Percentiles rank a stretch among this genome's conserved stretches.
These are phyloP conservation scores for Bombus sibiricus DNA, from an alignment of 1,140 invertebrate species.

Conservation along the genomic window DNA sequence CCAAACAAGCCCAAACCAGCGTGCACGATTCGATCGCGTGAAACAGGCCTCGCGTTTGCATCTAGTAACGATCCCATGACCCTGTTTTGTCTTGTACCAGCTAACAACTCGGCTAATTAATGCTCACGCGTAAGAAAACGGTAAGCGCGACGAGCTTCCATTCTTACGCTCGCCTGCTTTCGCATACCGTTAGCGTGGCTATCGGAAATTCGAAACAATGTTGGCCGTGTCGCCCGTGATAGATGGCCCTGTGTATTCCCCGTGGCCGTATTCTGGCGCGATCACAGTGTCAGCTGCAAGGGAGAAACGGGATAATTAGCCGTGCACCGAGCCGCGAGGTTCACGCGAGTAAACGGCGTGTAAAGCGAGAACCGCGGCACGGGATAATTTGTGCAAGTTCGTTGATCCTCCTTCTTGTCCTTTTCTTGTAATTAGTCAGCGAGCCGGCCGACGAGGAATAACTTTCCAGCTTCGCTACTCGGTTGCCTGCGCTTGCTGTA, in stretches of 20 bases:
- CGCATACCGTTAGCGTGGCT: conserved; percentile 53
- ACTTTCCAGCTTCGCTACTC: neutral
- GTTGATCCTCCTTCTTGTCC: conserved; percentile 25
- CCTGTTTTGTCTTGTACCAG: conserved; percentile 10
- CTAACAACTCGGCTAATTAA: conserved; percentile 60
- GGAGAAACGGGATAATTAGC: conserved; percentile 48
- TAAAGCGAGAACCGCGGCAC: conserved; percentile 35
- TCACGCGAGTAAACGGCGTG: conserved; percentile 27
- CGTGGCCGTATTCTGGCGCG: conserved; percentile 32
- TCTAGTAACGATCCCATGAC: conserved; percentile 14
- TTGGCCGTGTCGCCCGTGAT: conserved; percentile 60
- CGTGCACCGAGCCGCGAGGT: neutral
- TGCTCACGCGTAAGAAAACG: conserved; percentile 48
- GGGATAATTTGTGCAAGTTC: conserved; percentile 42
- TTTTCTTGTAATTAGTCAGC: conserved; percentile 39
- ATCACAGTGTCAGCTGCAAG: conserved; percentile 34
- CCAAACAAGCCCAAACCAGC: neutral
- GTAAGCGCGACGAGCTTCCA: conserved; percentile 6
- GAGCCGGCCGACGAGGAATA: neutral
- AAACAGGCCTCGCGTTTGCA: neutral
- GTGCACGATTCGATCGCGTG: neutral
- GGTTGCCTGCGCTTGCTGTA: neutral
- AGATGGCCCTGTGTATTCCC: conserved; percentile 49
- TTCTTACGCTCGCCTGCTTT: conserved; percentile 31
- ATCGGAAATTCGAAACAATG: conserved; percentile 66